Evolutionary conservation across 2,113 vertebrate species (phyloP).

Genomic region (Rafetus swinhoei): DNA sequence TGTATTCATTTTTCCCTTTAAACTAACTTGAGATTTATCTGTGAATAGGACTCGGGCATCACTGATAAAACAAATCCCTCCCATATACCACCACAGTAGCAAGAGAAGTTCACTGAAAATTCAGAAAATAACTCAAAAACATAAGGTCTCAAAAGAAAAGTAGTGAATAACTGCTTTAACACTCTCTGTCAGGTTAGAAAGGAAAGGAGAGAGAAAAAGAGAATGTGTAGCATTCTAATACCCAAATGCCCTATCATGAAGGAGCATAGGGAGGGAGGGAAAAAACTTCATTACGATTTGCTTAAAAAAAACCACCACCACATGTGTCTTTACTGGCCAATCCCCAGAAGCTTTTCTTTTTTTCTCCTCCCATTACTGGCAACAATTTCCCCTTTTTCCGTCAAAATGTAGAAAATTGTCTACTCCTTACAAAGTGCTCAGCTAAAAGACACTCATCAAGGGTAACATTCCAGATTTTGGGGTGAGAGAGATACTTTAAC

Average conservation of each 20-base stretch:
- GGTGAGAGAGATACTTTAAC: no score
- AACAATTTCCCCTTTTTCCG: neutral
- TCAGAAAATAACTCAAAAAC: no score
- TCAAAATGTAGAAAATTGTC: no score
- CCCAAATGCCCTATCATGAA: neutral
- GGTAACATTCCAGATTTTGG: no score
- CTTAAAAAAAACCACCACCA: neutral
- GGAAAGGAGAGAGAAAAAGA: neutral
- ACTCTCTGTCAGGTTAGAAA: neutral
- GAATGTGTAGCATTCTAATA: neutral
- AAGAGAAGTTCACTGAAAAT: no score
- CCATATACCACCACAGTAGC: neutral
- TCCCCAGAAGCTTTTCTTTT: neutral
- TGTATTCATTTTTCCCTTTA: neutral
- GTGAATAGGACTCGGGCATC: neutral
- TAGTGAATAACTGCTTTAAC: neutral
- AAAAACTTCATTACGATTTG: neutral
- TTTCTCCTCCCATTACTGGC: neutral
- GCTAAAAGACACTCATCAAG: no score
- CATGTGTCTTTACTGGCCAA: no score
- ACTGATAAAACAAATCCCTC: accelerated
- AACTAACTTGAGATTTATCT: neutral
- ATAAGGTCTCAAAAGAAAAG: no score
- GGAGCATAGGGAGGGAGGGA: neutral
- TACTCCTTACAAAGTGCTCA: no score